Percentiles rank a stretch among this genome's conserved stretches.
phyloP scores from a whole-genome alignment of 1,140 invertebrate species.

The Diachasma alloeum region DNA sequence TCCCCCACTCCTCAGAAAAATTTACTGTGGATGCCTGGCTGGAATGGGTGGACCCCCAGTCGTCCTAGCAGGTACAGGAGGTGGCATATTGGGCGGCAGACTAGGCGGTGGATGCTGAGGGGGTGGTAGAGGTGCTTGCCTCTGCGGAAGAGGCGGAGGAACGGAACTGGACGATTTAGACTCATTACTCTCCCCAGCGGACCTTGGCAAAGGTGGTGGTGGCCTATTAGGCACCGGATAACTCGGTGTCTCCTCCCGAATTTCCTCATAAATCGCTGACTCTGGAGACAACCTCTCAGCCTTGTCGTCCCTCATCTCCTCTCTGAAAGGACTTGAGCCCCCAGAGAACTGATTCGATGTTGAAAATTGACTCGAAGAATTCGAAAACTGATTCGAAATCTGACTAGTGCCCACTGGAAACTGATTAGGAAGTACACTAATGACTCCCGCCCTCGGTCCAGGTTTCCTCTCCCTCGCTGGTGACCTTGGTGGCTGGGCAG shows the following conservation, averaged over 20 bases:
- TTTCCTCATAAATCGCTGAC: constrained; percentile 68
- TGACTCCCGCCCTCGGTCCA: constrained; percentile 56
- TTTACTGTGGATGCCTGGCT: constrained; percentile 66
- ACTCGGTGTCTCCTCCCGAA: constrained; percentile 60
- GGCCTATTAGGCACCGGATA: constrained; percentile 56
- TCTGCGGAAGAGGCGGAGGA: constrained; percentile 74
- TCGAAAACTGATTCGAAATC: not conserved
- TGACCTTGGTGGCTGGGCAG: constrained; percentile 64
- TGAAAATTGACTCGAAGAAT: constrained; percentile 15
- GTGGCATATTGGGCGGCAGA: constrained; percentile 64
- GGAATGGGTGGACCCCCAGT: constrained; percentile 76
- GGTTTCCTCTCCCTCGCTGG: constrained; percentile 46
- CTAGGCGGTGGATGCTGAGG: constrained; percentile 68
- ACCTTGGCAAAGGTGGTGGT: constrained; percentile 56
- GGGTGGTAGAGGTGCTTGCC: constrained; percentile 66
- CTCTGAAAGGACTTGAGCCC: constrained; percentile 34
- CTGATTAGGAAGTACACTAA: constrained; percentile 49
- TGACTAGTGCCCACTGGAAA: constrained; percentile 16
- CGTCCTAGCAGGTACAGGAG: constrained; percentile 71
- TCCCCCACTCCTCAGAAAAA: not conserved
- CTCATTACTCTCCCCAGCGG: constrained; percentile 49
- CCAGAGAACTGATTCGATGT: constrained; percentile 40
- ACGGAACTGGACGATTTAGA: constrained; percentile 58
- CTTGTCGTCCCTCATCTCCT: constrained; percentile 28
- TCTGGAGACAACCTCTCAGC: constrained; percentile 52